Base-by-base conservation (phyloP, 2,888 invertebrate species). In the Lepetodrilus schrolli region DNA sequence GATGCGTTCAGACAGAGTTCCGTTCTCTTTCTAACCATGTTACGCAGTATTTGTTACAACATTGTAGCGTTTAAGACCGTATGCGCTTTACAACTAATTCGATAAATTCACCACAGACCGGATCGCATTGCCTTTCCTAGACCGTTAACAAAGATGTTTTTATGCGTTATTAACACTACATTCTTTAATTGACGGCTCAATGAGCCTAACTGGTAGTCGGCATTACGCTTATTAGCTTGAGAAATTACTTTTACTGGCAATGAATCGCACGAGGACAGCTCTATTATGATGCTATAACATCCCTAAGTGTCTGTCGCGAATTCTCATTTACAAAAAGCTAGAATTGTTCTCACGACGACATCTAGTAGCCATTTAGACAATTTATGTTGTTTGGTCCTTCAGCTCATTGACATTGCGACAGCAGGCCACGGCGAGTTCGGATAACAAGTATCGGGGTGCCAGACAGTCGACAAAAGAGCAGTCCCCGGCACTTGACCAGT, bases 21-120 rank as follows among this genome's bases (percentile, higher is more conserved):
- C n/a, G n/a, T n/a, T n/a, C n/a, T n/a, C n/a, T n/a, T n/a, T n/a
- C n/a, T 58, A 58, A 58, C 58, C 26, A n/a, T n/a, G 30, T 58
- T 58, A 58, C 8, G 34, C 13, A 13, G 58, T 30, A 30, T 58
- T 58, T 58, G 26, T n/a, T 58, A 58, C 58, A 58, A 58, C n/a
- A 58, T 58, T 30, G 26, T 58, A 58, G 34, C 58, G 30, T n/a
- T 17, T 58, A 58, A 58, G 58, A 26, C 30, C 58, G 34, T 58
- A 58, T 58, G 58, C 30, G 58, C 58, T 58, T 58, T 58, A 30
- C 26, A 58, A 58, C 58, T 34, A 58, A 58, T 58, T 58, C 34
- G 58, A 58, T 58, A 58, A 58, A 58, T 58, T 26, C 58, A 58
- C 58, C 13, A 34, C 7, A 58, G 21, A 34, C 26, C 30, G 58